A percentile compares a stretch with the other conserved stretches of the same genome.
phyloP scores from a whole-genome alignment of 2,113 vertebrate species.

The Chloropsis cyanopogon region DNA sequence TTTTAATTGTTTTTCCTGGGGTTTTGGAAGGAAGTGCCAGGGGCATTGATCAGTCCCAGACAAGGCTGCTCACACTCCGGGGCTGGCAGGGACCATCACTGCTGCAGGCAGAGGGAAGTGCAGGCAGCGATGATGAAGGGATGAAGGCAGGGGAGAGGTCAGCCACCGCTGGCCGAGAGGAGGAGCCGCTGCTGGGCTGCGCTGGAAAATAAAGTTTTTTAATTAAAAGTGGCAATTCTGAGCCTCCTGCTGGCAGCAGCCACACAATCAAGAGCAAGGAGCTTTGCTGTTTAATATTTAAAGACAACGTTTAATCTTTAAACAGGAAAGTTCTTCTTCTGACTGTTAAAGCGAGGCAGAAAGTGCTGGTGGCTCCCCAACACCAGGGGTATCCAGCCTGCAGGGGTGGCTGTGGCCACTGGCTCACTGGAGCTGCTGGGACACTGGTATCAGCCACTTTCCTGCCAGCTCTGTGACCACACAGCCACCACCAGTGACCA shows the following conservation, averaged over 20 bases:
- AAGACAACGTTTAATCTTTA: conserved; percentile 73
- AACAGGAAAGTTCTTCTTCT: conserved; percentile 72
- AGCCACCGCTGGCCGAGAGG: neutral
- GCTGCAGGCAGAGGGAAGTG: neutral
- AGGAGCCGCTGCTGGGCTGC: neutral
- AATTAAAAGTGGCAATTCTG: conserved; percentile 72
- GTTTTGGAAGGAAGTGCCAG: conserved; percentile 96
- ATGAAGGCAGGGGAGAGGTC: neutral
- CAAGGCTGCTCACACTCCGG: conserved; percentile 75
- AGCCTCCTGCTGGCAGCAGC: conserved; percentile 67
- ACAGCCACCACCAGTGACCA: neutral
- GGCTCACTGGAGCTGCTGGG: neutral
- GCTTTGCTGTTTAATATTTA: conserved; percentile 75
- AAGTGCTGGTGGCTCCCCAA: neutral
- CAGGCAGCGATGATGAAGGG: neutral
- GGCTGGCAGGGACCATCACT: conserved; percentile 14
- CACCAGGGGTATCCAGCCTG: neutral
- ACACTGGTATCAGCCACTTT: neutral
- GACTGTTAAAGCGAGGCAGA: conserved; percentile 63
- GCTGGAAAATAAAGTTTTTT: conserved; percentile 66
- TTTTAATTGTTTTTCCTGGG: conserved; percentile 99
- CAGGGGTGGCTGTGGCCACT: neutral
- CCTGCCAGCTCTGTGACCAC: rapidly evolving
- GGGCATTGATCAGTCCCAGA: conserved; percentile 93
- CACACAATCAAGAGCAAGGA: conserved; percentile 63